These are phyloP conservation scores for Echinometra lucunter DNA, from an alignment of 53 echinoderm and acorn worm species.

Conservation along the genomic window DNA sequence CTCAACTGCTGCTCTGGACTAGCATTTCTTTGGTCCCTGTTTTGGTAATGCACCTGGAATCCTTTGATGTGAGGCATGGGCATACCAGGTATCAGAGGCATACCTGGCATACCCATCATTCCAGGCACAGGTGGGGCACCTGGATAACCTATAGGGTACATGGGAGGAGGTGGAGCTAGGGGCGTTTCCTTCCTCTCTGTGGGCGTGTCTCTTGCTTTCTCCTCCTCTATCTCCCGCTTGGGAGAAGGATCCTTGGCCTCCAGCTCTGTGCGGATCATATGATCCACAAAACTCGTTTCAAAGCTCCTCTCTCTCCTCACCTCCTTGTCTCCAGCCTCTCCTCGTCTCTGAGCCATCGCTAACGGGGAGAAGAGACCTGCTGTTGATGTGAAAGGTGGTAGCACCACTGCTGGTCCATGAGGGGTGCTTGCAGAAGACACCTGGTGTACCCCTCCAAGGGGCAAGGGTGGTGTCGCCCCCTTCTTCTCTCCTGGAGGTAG, in stretches of 20 bases:
- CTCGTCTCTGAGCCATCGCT: slow-evolving; percentile 11
- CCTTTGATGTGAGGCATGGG: slow-evolving; percentile 44
- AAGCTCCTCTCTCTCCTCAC: slow-evolving; percentile 55
- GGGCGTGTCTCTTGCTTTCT: slow-evolving; percentile 14
- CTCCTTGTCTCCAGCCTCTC: slow-evolving; percentile 17
- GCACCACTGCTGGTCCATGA: slow-evolving; percentile 49
- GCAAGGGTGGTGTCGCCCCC: neutral
- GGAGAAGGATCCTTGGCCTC: slow-evolving; percentile 66
- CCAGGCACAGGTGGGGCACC: slow-evolving; percentile 44
- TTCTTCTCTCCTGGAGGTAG: slow-evolving; percentile 33
- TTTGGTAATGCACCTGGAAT: slow-evolving; percentile 27
- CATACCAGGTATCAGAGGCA: slow-evolving; percentile 54
- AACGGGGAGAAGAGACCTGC: slow-evolving; percentile 26
- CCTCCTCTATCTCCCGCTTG: slow-evolving; percentile 18
- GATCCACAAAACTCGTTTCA: slow-evolving; percentile 60
- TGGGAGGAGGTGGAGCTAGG: slow-evolving; percentile 63
- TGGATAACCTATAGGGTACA: slow-evolving; percentile 65
- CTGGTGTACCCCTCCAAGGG: slow-evolving; percentile 42
- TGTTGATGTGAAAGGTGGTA: slow-evolving; percentile 58
- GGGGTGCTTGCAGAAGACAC: slow-evolving; percentile 46
- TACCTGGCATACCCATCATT: slow-evolving; percentile 61
- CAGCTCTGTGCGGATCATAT: slow-evolving; percentile 59
- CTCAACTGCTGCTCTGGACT: neutral
- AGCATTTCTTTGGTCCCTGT: neutral
- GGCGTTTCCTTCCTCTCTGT: slow-evolving; percentile 17